phyloP scores from a whole-genome alignment of 1,140 invertebrate genomes.

The Cotesia typhae region DNA sequence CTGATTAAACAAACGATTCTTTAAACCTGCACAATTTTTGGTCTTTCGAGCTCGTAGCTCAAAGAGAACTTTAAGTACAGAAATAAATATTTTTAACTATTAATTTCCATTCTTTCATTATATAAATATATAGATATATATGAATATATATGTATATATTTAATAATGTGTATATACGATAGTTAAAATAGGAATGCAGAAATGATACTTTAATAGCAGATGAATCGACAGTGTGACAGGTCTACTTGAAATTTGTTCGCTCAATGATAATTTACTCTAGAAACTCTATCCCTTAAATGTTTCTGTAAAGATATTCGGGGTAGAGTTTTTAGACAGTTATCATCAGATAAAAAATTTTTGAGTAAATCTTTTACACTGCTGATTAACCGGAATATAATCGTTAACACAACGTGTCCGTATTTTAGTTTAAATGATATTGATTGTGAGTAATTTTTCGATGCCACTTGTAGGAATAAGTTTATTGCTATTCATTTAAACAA shows the following conservation, averaged over 20 bases:
- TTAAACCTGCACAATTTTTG: conserved; percentile 51
- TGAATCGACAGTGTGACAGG: background rate
- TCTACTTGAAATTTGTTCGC: too few relatives aligned
- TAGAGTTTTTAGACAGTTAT: too few relatives aligned
- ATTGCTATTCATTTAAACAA: conserved; percentile 36
- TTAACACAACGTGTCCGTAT: too few relatives aligned
- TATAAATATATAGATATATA: conserved; percentile 34
- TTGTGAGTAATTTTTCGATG: background rate
- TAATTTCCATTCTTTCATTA: conserved; percentile 57
- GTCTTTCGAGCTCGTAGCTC: conserved; percentile 48
- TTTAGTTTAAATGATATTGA: too few relatives aligned
- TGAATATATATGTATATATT: conserved; percentile 37
- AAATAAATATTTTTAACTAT: conserved; percentile 57
- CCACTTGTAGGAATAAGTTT: background rate
- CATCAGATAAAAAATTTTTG: too few relatives aligned
- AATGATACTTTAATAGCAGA: conserved; percentile 39
- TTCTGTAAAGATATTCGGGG: too few relatives aligned
- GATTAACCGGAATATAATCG: conserved; percentile 19
- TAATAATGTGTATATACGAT: conserved; percentile 38
- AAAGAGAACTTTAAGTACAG: conserved; percentile 21
- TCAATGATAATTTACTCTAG: too few relatives aligned
- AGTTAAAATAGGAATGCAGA: conserved; percentile 42
- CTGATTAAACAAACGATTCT: conserved; percentile 42
- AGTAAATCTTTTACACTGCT: too few relatives aligned
- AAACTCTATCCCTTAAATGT: too few relatives aligned